Evolutionary conservation across 1,140 invertebrate species (phyloP).

Genomic region (Drosophila nikananu): DNA sequence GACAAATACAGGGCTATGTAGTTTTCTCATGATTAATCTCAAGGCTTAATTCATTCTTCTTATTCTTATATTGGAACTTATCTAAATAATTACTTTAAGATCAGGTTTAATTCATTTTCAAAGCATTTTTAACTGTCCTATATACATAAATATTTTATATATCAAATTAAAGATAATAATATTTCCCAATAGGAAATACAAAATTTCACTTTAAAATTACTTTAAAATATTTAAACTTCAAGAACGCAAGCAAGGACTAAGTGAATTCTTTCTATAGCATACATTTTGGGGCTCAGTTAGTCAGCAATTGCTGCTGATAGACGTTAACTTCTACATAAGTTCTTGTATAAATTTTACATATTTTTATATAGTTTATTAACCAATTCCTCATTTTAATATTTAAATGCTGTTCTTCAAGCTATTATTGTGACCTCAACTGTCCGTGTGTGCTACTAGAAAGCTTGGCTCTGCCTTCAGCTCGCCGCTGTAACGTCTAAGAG

Average conservation of each 20-base stretch:
- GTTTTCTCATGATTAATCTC: too few species aligned
- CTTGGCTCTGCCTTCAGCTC: conserved; percentile 74
- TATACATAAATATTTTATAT: too few species aligned
- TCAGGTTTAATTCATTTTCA: neutral
- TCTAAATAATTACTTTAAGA: neutral
- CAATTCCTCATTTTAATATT: neutral
- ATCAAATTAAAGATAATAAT: neutral
- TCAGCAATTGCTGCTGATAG: neutral
- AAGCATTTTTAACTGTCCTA: too few species aligned
- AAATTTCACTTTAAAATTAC: neutral
- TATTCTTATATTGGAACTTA: neutral
- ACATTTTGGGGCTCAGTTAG: neutral
- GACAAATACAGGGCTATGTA: too few species aligned
- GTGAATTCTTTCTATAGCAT: neutral
- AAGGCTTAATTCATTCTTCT: too few species aligned
- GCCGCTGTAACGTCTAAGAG: conserved; percentile 73
- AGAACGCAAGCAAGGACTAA: neutral
- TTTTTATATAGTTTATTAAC: neutral
- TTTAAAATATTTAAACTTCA: neutral
- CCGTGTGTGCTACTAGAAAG: conserved; percentile 63
- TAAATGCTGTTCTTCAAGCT: neutral
- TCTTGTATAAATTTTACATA: neutral
- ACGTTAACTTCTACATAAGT: neutral
- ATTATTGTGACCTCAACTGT: conserved; percentile 12
- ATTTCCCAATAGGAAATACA: neutral